Evolutionary conservation across 2,797 vertebrate species (phyloP), one percentile per base, ranked within the genome.

Genomic region (Sphenodon punctatus): DNA sequence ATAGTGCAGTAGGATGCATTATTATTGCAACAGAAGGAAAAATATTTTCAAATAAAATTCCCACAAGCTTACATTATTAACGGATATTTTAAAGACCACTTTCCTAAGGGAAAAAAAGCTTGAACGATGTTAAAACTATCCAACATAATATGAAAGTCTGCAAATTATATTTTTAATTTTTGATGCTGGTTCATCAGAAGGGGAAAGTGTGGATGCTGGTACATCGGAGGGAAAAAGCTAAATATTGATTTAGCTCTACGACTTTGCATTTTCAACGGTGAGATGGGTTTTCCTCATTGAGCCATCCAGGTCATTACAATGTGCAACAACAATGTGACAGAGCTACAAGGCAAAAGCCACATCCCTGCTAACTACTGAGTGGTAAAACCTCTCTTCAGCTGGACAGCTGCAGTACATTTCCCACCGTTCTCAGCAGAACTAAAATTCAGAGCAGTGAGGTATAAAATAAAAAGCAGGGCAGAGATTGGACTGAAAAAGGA

Each of bases 281-380:
- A 75, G 71, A 56, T 34, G 68, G 30, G 13, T 61, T 79, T 75
- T 43, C 32, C 81, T 82, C 23, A 1, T 36, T 58, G 36, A 72
- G 38, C n/a, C 39, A 64, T 5, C 0, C 0, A 14, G 71, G 56
- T 30, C 61, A 76, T 67, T 71, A 45, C 12, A 63, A 58, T 22
- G 73, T 60, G 69, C 48, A 79, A 11, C 27, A 67, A 25, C 56
- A 45, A 69, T 68, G 42, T 67, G 75, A 68, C 72, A 56, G 55
- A 76, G 74, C 42, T 30, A 53, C 5, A 7, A 82, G 66, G 66
- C 59, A 80, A 82, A 85, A 82, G 53, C 67, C 60, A 84, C 68
- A 80, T 63, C 38, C 32, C 59, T 71, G 68, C 43, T 70, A 71
- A 49, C 10, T 64, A 34, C 59, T 88, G 72, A 78, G 67, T 49